A percentile compares a stretch with the other conserved stretches of the same genome.
Conservation (phyloP, 2,113 vertebrate genomes). For the Uria lomvia region DNA sequence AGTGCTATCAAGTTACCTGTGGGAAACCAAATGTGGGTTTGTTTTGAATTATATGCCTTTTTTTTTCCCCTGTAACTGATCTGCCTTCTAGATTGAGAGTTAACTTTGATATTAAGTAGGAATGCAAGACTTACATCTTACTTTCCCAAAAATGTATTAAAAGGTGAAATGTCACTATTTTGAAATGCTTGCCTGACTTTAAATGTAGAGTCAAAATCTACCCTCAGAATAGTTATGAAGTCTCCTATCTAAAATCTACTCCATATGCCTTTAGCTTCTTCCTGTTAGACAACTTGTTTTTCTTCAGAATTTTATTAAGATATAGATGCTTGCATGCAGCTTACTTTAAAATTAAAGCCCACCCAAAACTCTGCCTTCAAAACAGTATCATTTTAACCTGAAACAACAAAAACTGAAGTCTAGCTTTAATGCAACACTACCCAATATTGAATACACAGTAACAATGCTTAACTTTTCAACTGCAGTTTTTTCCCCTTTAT, state of each 20-base stretch:
- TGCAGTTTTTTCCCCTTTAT: neutral
- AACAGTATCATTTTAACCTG: neutral
- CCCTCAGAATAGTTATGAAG: neutral
- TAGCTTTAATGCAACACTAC: neutral
- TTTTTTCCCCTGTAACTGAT: neutral
- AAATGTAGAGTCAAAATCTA: neutral
- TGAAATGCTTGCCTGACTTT: neutral
- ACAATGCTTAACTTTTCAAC: neutral
- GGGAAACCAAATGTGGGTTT: neutral
- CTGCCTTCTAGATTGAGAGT: neutral
- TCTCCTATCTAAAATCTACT: neutral
- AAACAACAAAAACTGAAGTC: neutral
- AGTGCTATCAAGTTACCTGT: neutral
- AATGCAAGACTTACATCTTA: neutral
- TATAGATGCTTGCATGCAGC: neutral
- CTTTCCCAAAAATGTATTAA: neutral
- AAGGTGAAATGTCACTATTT: neutral
- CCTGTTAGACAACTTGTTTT: neutral
- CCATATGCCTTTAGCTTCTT: neutral
- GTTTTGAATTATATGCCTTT: neutral
- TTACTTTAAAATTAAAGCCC: neutral
- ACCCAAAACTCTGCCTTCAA: neutral
- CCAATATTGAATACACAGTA: neutral
- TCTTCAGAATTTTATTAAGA: neutral
- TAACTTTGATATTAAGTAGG: neutral